These are phyloP conservation scores for Tenthredo mesomela DNA, from an alignment of 2,888 invertebrate species.

Conservation along the genomic window DNA sequence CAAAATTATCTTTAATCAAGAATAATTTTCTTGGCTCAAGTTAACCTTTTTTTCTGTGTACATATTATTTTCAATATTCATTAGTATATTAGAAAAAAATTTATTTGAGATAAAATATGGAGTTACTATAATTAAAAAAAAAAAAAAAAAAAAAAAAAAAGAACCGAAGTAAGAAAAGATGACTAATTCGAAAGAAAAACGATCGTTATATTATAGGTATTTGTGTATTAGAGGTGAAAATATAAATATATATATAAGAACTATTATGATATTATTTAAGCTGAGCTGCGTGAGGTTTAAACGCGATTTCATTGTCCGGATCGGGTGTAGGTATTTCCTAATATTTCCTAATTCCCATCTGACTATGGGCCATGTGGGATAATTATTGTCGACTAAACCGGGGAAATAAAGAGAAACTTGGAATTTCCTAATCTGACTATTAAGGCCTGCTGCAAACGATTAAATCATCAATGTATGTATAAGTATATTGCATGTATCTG, in stretches of 20 bases:
- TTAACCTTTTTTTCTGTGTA: too few species aligned
- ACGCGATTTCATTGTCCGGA: background rate
- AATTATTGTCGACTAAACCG: background rate
- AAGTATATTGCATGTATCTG: background rate
- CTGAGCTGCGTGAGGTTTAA: background rate
- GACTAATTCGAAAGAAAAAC: too few species aligned
- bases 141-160: too few species aligned
- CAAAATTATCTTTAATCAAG: too few species aligned
- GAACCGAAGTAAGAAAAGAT: too few species aligned
- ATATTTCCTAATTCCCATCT: background rate
- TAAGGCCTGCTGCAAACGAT: background rate
- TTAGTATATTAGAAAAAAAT: too few species aligned
- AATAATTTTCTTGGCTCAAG: too few species aligned
- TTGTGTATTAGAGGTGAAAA: background rate
- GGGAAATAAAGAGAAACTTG: background rate
- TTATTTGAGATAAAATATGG: too few species aligned
- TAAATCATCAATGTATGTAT: background rate
- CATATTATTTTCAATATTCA: too few species aligned
- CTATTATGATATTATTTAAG: background rate
- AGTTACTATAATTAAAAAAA: too few species aligned
- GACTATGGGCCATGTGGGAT: background rate
- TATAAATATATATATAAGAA: background rate
- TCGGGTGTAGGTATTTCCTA: background rate
- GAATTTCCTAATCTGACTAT: conserved; percentile 11
- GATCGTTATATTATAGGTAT: too few species aligned